Conservation (phyloP, 2,797 vertebrate genomes). For the Gymnodraco acuticeps region DNA sequence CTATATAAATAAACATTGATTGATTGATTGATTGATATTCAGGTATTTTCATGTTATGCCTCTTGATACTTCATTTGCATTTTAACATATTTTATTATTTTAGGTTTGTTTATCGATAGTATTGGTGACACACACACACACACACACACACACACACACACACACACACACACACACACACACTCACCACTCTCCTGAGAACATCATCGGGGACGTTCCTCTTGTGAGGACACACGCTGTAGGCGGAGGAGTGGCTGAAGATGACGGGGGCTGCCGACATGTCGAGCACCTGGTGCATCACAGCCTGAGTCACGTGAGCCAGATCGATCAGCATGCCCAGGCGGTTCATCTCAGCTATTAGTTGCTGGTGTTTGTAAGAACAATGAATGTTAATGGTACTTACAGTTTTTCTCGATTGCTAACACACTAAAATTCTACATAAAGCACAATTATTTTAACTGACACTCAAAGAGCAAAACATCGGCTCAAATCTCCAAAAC, state of each 20-base stretch:
- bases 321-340: constrained; percentile 94
- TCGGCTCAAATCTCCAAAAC: too few species aligned
- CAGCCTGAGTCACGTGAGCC: constrained; percentile 88
- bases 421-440: too few species aligned
- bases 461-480: too few species aligned
- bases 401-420: too few species aligned
- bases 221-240: constrained; percentile 78
- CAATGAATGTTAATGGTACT: background rate
- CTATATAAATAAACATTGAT: too few species aligned
- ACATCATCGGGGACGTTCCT: constrained; percentile 93
- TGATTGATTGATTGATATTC: too few species aligned
- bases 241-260: constrained; percentile 97
- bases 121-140: background rate
- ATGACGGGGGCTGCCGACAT: constrained; percentile 90
- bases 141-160: constrained; percentile 29
- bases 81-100: too few species aligned
- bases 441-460: too few species aligned
- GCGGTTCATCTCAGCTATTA: constrained; percentile 94
- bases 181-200: constrained; percentile 89
- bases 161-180: constrained; percentile 78
- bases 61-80: background rate
- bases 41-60: background rate
- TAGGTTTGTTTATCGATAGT: too few species aligned
- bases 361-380: constrained; percentile 69
- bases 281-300: constrained; percentile 87